These are phyloP conservation scores for Aplochiton taeniatus DNA, from an alignment of 2,797 vertebrate genomes.

Conservation along the genomic window DNA sequence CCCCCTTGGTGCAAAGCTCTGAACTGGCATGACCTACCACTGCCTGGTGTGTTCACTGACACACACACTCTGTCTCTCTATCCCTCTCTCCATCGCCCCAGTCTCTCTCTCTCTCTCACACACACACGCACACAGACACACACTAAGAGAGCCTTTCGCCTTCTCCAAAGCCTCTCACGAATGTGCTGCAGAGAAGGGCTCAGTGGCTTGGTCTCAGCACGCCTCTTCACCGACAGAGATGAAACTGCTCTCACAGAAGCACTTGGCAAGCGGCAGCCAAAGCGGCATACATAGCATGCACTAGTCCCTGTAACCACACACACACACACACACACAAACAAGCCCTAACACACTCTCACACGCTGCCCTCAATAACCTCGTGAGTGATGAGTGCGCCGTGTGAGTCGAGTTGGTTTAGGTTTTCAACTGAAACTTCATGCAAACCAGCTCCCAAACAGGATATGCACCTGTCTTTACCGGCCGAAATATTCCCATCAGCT, in stretches of 20 bases:
- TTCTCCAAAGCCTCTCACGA: slow-evolving; percentile 62
- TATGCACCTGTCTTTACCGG: slow-evolving; percentile 62
- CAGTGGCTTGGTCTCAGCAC: slow-evolving; percentile 67
- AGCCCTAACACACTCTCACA: slow-evolving; percentile 22
- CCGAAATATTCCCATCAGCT: slow-evolving; percentile 47
- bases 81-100: background rate
- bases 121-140: slow-evolving; percentile 36
- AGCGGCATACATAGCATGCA: slow-evolving; percentile 58
- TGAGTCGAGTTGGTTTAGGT: slow-evolving; percentile 50
- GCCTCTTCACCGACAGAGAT: slow-evolving; percentile 61
- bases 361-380: slow-evolving; percentile 11
- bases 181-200: slow-evolving; percentile 56
- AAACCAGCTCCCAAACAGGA: slow-evolving; percentile 60
- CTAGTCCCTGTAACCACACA: slow-evolving; percentile 20
- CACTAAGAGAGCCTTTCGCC: slow-evolving; percentile 33
- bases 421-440: slow-evolving; percentile 61
- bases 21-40: slow-evolving; percentile 74
- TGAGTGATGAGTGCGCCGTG: slow-evolving; percentile 20
- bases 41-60: slow-evolving; percentile 71
- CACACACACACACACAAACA: slow-evolving; percentile 39
- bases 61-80: slow-evolving; percentile 67
- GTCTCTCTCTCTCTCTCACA: slow-evolving; percentile 20
- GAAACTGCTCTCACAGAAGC: slow-evolving; percentile 54
- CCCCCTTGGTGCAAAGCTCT: slow-evolving; percentile 57
- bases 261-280: slow-evolving; percentile 50